Base-by-base conservation (phyloP, 2,888 invertebrate genomes). In the Sisyra nigra region DNA sequence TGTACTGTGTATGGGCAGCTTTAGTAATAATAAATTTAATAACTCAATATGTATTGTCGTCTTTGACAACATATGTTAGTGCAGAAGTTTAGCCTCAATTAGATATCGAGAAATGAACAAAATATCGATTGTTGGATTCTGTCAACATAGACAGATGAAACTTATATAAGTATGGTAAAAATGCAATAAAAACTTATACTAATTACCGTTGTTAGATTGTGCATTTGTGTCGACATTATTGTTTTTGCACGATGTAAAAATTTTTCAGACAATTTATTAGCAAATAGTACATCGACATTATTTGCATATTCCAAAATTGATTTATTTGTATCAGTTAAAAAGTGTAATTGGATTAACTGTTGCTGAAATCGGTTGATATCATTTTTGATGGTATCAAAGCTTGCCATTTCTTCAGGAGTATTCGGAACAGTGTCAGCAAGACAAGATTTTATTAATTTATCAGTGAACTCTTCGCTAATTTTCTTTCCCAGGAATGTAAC, bases 181-280 rank as follows among this genome's bases (percentile, higher is more conserved):
- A 11, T 18, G 31, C 33, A 40, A 18, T 34, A 30, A 40, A 29
- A 24, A 24, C 3, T 24, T 5, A 24, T 24, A 40, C 24, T 47
- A 50, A 44, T 49, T 52, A 68, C 67, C 54, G 72, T 60, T 10
- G 75, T 70, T 51, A 80, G 77, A 48, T 77, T 72, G 58, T 88
- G 85, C 42, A 91, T 68, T 60, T 89, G 86, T 54, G 82, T 80
- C 42, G 76, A 71, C 76, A 89, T 85, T 37, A 89, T 74, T 46
- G 61, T 65, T 31, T 78, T 67, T 0, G 88, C 85, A 40, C 66
- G 68, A 44, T 73, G 71, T 44, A 84, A 59, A 48, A 84, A 76
- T 49, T 77, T 72, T 52, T 77, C 72, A 50, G 82, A 80, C 42
- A 82, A 77, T 53, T 82, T 83, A 54, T 80, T 74, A 29, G 83